Conservation (phyloP, 2,113 vertebrate genomes). For the Megaceryle maxima region DNA sequence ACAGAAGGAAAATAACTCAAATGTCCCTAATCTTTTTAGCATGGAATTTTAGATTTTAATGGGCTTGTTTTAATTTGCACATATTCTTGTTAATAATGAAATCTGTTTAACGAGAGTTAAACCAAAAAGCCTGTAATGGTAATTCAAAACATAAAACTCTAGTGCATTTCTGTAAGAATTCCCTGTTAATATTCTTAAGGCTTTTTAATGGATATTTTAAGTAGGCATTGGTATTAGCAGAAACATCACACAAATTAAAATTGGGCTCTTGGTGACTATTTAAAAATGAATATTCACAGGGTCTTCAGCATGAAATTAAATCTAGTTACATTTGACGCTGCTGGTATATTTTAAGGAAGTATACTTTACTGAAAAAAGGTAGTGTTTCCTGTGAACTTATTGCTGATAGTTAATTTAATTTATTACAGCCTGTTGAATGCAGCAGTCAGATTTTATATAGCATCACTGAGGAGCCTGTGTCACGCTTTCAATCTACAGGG, state of each 20-base stretch:
- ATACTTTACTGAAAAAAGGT: background rate
- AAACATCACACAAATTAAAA: constrained; percentile 80
- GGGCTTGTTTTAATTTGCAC: constrained; percentile 75
- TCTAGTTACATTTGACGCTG: constrained; percentile 19
- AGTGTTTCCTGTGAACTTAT: constrained; percentile 35
- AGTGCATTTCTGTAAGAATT: constrained; percentile 66
- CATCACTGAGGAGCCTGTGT: background rate
- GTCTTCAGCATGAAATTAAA: constrained; percentile 63
- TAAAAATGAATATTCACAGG: constrained; percentile 71
- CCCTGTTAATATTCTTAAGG: constrained; percentile 75
- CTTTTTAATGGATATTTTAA: constrained; percentile 72
- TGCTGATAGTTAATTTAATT: constrained; percentile 50
- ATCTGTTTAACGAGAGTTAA: constrained; percentile 75
- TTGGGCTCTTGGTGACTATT: constrained; percentile 73
- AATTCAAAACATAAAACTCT: constrained; percentile 76
- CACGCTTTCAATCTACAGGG: constrained; percentile 10
- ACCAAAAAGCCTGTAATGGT: constrained; percentile 75
- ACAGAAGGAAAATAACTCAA: constrained; percentile 17
- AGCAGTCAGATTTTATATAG: constrained; percentile 21
- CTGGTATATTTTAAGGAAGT: constrained; percentile 35
- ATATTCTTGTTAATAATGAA: constrained; percentile 75
- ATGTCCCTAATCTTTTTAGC: constrained; percentile 54
- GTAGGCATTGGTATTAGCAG: constrained; percentile 69
- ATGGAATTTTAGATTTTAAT: constrained; percentile 67
- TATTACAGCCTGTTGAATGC: background rate